Conservation (phyloP, 2,888 invertebrate genomes). For the Euplagia quadripunctaria region DNA sequence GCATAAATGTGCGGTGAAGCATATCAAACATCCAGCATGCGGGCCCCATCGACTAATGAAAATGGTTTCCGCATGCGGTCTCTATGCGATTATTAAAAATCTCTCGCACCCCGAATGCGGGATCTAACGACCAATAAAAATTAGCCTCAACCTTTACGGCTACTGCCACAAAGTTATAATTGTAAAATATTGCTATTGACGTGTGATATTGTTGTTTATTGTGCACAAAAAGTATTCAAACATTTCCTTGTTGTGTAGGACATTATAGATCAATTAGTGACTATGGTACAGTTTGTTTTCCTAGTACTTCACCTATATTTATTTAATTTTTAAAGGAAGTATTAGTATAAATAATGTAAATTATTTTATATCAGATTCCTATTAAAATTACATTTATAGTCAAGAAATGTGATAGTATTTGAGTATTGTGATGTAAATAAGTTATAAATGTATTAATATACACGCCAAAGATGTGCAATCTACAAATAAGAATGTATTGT, state of each 20-base stretch:
- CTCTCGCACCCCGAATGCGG: too few relatives aligned
- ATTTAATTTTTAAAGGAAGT: not conserved
- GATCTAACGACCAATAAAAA: too few relatives aligned
- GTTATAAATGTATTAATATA: slow-evolving; percentile 14
- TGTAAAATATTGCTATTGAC: not conserved
- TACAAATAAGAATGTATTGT: slow-evolving; percentile 11
- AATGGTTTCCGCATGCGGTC: too few relatives aligned
- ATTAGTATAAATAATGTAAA: not conserved
- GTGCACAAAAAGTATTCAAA: not conserved
- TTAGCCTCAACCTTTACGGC: not conserved
- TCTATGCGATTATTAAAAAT: too few relatives aligned
- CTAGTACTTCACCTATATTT: not conserved
- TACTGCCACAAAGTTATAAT: not conserved
- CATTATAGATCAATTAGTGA: not conserved
- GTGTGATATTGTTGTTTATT: not conserved
- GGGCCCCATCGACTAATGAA: too few relatives aligned
- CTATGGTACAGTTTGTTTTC: not conserved
- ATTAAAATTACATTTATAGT: slow-evolving; percentile 43
- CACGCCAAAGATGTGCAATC: slow-evolving; percentile 39
- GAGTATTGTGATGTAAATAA: slow-evolving; percentile 27
- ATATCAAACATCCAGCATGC: too few relatives aligned
- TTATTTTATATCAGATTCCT: slow-evolving; percentile 41
- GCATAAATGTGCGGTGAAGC: too few relatives aligned
- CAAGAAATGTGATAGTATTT: slow-evolving; percentile 45
- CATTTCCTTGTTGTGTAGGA: not conserved